Evolutionary conservation across 2,888 invertebrate genomes (phyloP).

Genomic region (Onchidella celtica): DNA sequence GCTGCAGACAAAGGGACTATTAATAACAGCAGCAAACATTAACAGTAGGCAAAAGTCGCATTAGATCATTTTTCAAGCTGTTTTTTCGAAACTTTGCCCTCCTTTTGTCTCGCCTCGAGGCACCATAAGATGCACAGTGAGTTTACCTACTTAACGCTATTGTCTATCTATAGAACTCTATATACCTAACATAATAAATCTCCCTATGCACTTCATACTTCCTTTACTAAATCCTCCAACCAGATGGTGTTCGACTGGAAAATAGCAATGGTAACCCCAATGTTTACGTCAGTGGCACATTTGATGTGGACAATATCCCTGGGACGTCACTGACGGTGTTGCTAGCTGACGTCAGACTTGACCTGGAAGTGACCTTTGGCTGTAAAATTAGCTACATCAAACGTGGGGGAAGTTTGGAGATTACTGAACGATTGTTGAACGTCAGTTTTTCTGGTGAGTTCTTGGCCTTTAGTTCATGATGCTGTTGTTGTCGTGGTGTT

Average conservation of each 20-base stretch:
- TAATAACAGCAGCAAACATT: too few relatives aligned
- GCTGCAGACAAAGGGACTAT: too few relatives aligned
- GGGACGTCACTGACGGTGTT: slow-evolving; percentile 44
- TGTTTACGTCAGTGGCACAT: slow-evolving; percentile 42
- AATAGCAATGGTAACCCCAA: slow-evolving; percentile 32
- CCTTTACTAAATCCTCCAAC: too few relatives aligned
- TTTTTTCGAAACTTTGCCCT: too few relatives aligned
- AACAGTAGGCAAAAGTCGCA: too few relatives aligned
- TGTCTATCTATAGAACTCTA: too few relatives aligned
- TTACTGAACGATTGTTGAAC: slow-evolving; percentile 34
- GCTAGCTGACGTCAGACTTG: slow-evolving; percentile 21
- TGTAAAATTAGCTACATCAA: slow-evolving; percentile 45
- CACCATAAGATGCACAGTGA: too few relatives aligned
- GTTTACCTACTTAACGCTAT: too few relatives aligned
- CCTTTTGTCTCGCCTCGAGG: too few relatives aligned
- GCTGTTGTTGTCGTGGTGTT: too few relatives aligned
- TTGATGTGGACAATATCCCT: slow-evolving; percentile 37
- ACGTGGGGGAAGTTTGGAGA: slow-evolving; percentile 18
- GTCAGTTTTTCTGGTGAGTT: slow-evolving; percentile 40
- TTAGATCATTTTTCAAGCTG: too few relatives aligned
- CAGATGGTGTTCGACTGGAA: slow-evolving; percentile 36
- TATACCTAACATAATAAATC: too few relatives aligned
- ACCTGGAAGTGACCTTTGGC: slow-evolving; percentile 36
- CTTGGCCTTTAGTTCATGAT: background rate
- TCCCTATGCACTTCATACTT: background rate